Evolutionary conservation across 1,140 invertebrate species (phyloP).

Genomic region (Psilanteris sp.): DNA sequence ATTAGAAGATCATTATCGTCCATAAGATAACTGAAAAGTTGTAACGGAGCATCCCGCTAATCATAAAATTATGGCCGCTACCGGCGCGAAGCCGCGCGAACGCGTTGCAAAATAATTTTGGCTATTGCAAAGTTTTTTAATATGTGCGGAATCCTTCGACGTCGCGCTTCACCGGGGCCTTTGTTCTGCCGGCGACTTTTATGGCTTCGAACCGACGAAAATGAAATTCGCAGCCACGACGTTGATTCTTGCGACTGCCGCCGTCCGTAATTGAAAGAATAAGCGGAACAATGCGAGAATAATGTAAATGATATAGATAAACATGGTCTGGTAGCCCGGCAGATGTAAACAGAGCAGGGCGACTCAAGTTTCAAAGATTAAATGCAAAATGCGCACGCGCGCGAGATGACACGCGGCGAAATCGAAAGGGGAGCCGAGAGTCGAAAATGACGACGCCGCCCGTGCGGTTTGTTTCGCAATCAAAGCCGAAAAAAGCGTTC

Average conservation of each 20-base stretch:
- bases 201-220: conserved; percentile 28
- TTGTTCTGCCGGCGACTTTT: conserved; percentile 24
- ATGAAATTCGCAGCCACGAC: conserved; percentile 25
- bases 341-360: conserved; percentile 36
- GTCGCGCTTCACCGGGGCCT: conserved; percentile 3
- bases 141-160: conserved; percentile 37
- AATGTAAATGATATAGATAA: conserved; percentile 60
- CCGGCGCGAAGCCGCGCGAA: not conserved
- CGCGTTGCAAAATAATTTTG: conserved; percentile 34
- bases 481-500: conserved; percentile 36
- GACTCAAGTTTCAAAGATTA: conserved; percentile 36
- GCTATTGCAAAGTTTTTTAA: conserved; percentile 42
- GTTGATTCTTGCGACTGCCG: conserved; percentile 18
- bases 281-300: conserved; percentile 47
- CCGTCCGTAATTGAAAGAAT: conserved; percentile 50
- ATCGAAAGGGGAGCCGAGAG: not conserved
- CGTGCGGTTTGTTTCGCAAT: conserved; percentile 34
- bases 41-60: conserved; percentile 10
- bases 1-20: conserved; percentile 57
- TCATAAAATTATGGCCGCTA: conserved; percentile 50
- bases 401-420: conserved; percentile 2
- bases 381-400: conserved; percentile 36
- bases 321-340: conserved; percentile 34
- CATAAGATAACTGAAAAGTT: conserved; percentile 43
- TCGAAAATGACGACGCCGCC: no score